Evolutionary conservation across 2,888 invertebrate species (phyloP), one percentile per base, ranked within the genome.

Genomic region (Nesidiocoris tenuis): DNA sequence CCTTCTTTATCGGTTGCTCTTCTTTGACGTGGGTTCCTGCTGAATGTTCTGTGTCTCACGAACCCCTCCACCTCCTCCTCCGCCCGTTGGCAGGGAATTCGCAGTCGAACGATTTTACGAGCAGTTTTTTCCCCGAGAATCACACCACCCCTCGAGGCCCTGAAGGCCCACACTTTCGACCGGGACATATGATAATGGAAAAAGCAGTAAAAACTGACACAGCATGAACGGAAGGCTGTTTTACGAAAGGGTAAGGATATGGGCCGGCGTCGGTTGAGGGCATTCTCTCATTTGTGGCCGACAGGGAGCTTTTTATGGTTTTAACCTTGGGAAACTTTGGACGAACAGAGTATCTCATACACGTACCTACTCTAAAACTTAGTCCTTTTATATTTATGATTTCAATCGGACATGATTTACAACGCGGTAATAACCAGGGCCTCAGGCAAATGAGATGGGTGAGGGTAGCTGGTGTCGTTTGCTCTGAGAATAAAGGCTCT

Each of bases 141-240:
- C 39, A 39, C 39, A 39, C 39, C 12, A 39, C 39, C 39, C 39
- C 12, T 39, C 39, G 12, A 39, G 39, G 12, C 39, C 39, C 39
- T 39, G 39, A 39, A 39, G 39, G 12, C 39, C 5, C 39, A 39
- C 5, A 39, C 39, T 39, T 12, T n/a, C 25, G 17, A n/a, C 25
- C 17, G 25, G 19, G 18, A 39, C 65, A 19, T 65, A 65, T 65
- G 65, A 65, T 65, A 39, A 65, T 65, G 65, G 18, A 65, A 17
- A 39, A 39, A 24, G 54, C 54, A 65, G 54, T 65, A 65, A 65
- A 65, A 65, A 17, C 65, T 65, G 65, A 65, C 65, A 39, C 39
- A 39, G 39, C 39, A 39, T 39, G 39, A 39, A 39, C 39, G 39
- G 39, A 39, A 39, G 39, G 39, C 39, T 39, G 39, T 39, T 7